Conservation (phyloP, 2,797 vertebrate genomes). For the Notoglanidium macrostoma region DNA sequence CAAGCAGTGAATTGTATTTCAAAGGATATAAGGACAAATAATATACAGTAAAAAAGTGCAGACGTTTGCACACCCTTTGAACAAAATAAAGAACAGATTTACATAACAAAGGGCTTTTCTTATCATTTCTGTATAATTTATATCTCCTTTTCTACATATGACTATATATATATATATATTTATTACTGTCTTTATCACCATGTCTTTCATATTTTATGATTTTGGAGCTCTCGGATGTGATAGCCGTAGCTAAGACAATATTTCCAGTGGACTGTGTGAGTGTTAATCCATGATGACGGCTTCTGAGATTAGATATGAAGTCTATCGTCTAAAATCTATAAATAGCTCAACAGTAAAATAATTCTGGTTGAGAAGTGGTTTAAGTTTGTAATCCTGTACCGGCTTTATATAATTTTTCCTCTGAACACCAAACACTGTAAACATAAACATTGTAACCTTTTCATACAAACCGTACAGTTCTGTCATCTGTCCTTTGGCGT, state of each 20-base stretch:
- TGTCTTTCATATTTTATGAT: not conserved
- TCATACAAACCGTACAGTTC: no score
- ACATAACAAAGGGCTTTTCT: not conserved
- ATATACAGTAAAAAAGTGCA: not conserved
- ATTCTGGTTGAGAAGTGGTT: not conserved
- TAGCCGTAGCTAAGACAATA: not conserved
- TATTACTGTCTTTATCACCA: not conserved
- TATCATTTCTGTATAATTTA: not conserved
- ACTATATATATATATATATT: not conserved
- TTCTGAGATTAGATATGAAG: not conserved
- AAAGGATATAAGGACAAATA: conserved; percentile 13
- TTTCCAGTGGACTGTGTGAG: no score
- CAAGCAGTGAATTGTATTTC: conserved; percentile 49
- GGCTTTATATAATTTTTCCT: not conserved
- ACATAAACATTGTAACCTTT: no score
- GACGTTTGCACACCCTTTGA: conserved; percentile 4
- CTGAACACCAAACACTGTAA: not conserved
- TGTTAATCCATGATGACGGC: not conserved
- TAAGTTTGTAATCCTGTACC: not conserved
- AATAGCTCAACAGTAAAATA: not conserved
- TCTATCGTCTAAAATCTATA: not conserved
- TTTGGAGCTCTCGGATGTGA: not conserved
- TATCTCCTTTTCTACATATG: not conserved
- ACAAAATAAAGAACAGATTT: conserved; percentile 32
- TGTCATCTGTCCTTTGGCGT: no score